phyloP scores from a whole-genome alignment of 2,113 vertebrate genomes.

The Hippopotamus amphibius region DNA sequence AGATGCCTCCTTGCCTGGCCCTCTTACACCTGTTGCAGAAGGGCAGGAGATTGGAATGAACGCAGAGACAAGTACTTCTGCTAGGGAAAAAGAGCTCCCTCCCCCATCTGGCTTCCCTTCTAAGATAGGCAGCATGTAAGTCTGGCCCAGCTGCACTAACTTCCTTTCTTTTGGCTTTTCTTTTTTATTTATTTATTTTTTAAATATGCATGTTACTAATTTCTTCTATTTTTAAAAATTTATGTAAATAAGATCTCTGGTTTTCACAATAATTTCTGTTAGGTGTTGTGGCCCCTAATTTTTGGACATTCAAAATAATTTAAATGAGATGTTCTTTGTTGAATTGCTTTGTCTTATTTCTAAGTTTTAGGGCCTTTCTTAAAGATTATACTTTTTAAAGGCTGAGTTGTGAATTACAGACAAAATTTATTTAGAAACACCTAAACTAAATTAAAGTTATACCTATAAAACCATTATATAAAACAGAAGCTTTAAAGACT shows the following conservation, averaged over 20 bases:
- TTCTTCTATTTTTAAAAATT: constrained; percentile 74
- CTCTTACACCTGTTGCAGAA: constrained; percentile 88
- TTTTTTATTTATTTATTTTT: background rate
- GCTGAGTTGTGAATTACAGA: background rate
- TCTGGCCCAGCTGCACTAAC: constrained; percentile 87
- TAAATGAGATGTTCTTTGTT: constrained; percentile 48
- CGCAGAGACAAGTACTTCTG: constrained; percentile 85
- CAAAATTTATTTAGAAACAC: constrained; percentile 29
- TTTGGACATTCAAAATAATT: constrained; percentile 3
- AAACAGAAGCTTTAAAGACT: background rate
- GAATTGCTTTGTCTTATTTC: constrained; percentile 37
- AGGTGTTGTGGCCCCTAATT: constrained; percentile 27
- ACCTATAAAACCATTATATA: background rate
- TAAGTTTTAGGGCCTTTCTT: background rate
- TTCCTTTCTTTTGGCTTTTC: constrained; percentile 75
- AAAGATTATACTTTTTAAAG: background rate
- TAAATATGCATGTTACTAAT: constrained; percentile 81
- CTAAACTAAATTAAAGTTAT: background rate
- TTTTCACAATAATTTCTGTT: constrained; percentile 76
- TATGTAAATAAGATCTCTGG: constrained; percentile 18
- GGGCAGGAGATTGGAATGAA: constrained; percentile 85
- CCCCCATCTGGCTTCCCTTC: constrained; percentile 89
- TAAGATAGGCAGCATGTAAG: constrained; percentile 94
- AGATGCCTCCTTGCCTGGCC: constrained; percentile 86
- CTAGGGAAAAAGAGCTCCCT: constrained; percentile 90